Percentiles rank a stretch among this genome's conserved stretches.
Conservation (phyloP, 2,888 invertebrate genomes). For the Stenurella melanura region DNA sequence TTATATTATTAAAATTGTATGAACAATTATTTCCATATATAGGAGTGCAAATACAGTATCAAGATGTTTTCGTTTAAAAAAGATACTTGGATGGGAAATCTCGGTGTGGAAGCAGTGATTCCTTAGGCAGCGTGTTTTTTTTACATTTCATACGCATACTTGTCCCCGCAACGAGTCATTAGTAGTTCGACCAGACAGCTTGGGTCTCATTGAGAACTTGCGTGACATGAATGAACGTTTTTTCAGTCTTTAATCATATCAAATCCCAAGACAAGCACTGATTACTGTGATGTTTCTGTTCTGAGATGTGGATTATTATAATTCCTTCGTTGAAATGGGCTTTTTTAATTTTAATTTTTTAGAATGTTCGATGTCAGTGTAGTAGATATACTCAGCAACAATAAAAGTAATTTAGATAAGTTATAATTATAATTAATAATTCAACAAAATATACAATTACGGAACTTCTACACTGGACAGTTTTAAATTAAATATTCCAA, state of each 20-base stretch:
- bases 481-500: too few relatives aligned
- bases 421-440: too few relatives aligned
- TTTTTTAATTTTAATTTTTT: constrained; percentile 5
- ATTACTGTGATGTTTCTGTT: constrained; percentile 25
- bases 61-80: too few relatives aligned
- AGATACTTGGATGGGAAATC: too few relatives aligned
- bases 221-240: constrained; percentile 47
- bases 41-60: too few relatives aligned
- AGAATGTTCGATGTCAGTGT: neutral
- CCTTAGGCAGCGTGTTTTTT: too few relatives aligned
- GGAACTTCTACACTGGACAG: too few relatives aligned
- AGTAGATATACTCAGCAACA: neutral
- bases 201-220: constrained; percentile 46
- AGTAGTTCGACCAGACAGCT: constrained; percentile 45
- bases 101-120: too few relatives aligned
- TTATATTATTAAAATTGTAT: too few relatives aligned
- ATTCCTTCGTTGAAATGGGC: constrained; percentile 2
- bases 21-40: too few relatives aligned
- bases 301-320: constrained; percentile 31
- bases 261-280: constrained; percentile 27
- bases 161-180: constrained; percentile 41
- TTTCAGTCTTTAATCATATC: constrained; percentile 30
- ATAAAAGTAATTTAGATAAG: neutral
- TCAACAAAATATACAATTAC: too few relatives aligned
- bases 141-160: constrained; percentile 19